These are phyloP conservation scores for Ectropis grisescens DNA, from an alignment of 1,140 invertebrate genomes.

Conservation along the genomic window DNA sequence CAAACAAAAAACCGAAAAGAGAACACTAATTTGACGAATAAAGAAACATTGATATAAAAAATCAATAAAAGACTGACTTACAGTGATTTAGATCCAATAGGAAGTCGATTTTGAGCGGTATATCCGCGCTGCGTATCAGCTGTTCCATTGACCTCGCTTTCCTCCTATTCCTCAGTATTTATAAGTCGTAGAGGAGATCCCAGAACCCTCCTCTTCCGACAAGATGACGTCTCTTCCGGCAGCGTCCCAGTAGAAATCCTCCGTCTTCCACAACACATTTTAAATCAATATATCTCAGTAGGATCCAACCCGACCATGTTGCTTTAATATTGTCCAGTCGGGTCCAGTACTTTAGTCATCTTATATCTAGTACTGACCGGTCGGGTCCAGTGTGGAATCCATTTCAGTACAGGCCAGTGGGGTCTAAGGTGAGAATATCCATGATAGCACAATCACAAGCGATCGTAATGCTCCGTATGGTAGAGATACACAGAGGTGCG, in stretches of 20 bases:
- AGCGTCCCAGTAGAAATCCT: constrained; percentile 45
- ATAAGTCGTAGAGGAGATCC: constrained; percentile 32
- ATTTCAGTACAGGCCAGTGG: constrained; percentile 62
- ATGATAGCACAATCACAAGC: constrained; percentile 52
- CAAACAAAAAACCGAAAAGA: no score
- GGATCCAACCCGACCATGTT: constrained; percentile 58
- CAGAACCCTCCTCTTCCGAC: constrained; percentile 50
- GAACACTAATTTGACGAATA: no score
- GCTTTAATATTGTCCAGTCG: constrained; percentile 57
- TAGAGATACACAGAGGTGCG: constrained; percentile 25
- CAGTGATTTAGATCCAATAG: no score
- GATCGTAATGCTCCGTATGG: constrained; percentile 30
- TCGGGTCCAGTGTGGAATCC: constrained; percentile 53
- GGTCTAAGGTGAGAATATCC: constrained; percentile 58
- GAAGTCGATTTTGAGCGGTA: no score
- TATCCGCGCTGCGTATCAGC: constrained; percentile 52
- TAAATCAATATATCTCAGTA: constrained; percentile 58
- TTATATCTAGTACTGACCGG: constrained; percentile 47
- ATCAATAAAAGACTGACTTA: no score
- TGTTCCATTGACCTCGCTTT: constrained; percentile 60
- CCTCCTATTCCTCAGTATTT: constrained; percentile 45
- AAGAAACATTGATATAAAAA: no score
- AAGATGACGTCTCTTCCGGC: constrained; percentile 59
- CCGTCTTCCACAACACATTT: constrained; percentile 60
- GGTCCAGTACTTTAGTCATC: constrained; percentile 40